A percentile compares a stretch with the other conserved stretches of the same genome.
These are phyloP conservation scores for Drosophila kanekoi DNA, from an alignment of 2,888 invertebrate genomes.

Conservation along the genomic window DNA sequence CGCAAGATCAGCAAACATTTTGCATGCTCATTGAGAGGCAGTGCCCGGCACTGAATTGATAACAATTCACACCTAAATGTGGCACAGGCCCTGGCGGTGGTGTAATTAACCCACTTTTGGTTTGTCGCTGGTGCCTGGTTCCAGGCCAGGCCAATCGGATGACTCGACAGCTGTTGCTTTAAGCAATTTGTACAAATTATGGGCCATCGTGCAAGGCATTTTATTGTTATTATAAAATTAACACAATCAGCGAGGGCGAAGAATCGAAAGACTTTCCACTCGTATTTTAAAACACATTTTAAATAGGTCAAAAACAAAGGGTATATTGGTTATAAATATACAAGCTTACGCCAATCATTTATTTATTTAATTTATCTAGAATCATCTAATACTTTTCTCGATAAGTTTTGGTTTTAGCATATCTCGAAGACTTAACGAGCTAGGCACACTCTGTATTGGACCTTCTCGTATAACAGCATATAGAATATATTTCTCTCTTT, in stretches of 20 bases:
- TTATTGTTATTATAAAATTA: slow-evolving; percentile 61
- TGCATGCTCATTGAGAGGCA: slow-evolving; percentile 27
- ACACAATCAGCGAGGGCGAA: slow-evolving; percentile 32
- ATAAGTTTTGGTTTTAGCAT: too few species aligned
- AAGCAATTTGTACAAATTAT: slow-evolving; percentile 69
- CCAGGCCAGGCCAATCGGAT: slow-evolving; percentile 35
- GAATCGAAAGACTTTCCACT: slow-evolving; percentile 36
- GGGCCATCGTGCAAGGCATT: slow-evolving; percentile 54
- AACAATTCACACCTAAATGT: slow-evolving; percentile 68
- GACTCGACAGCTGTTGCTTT: slow-evolving; percentile 41
- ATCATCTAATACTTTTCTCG: too few species aligned
- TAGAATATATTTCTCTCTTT: too few species aligned
- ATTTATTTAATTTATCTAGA: too few species aligned
- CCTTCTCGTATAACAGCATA: too few species aligned
- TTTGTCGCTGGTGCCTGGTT: slow-evolving; percentile 24
- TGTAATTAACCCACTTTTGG: slow-evolving; percentile 64
- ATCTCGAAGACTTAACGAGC: too few species aligned
- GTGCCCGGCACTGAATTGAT: slow-evolving; percentile 51
- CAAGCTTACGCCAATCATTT: too few species aligned
- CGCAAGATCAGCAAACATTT: slow-evolving; percentile 42
- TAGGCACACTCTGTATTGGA: too few species aligned
- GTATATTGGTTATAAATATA: too few species aligned
- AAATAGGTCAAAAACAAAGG: background rate
- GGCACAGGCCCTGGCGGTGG: slow-evolving; percentile 36
- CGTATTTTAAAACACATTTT: slow-evolving; percentile 2